Evolutionary conservation across 2,113 vertebrate species (phyloP), one percentile per base, ranked within the genome.

Genomic region (Carassius auratus): DNA sequence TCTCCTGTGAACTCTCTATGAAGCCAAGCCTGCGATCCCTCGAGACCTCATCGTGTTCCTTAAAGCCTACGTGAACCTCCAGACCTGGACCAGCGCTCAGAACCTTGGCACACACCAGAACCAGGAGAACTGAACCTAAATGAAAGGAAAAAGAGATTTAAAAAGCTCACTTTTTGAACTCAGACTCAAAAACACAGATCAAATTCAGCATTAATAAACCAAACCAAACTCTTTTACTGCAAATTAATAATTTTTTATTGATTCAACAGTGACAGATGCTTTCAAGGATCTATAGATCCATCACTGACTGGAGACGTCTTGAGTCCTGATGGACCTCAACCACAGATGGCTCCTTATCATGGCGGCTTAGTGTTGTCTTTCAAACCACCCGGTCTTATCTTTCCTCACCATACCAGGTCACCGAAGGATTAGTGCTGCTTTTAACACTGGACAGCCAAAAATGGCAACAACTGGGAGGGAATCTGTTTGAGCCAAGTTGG

Each of bases 1-100:
- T 96, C 86, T 97, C 97, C 0, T 95, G 95, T 13, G 96, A 96
- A 55, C 91, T 91, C 6, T 93, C 94, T 0, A 83, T 84, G 0
- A 92, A 86, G 73, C 88, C 66, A 79, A 93, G 89, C 92, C 94
- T 93, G 0, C 88, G 42, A 13, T 90, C 92, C 0, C 50, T 83
- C 36, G 89, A 89, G 0, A 76, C 85, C 81, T 45, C 87, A 26
- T 84, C 84, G 69, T 89, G 89, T 81, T 95, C 94, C 0, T 89
- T 91, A 0, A 92, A 91, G 80, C 93, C 94, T 9, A 78, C 6
- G 8, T 78, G 74, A 69, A 76, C 81, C 92, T 86, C 62, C 92
- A 85, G 33, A 92, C 94, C 89, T 92, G 50, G 9, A 90, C 73
- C 4, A 87, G 85, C n/a, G 93, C 94, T 57, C 45, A 84, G 14